phyloP scores from a whole-genome alignment of 2,113 vertebrate genomes.

The Tonatia bakeri region DNA sequence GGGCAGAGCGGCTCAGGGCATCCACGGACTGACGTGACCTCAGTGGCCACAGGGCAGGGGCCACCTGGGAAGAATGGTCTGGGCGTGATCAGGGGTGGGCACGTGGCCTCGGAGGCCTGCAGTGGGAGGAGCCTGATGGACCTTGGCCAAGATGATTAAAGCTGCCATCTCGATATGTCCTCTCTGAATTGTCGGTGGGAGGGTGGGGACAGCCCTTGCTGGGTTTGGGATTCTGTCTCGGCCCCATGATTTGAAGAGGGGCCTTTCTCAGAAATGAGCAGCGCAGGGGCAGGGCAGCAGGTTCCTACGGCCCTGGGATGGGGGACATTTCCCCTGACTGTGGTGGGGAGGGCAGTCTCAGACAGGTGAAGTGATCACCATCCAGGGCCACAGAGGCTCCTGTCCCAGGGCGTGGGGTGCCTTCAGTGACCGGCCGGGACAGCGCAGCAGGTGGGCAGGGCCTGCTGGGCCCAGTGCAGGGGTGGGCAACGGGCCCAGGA shows the following conservation, averaged over 20 bases:
- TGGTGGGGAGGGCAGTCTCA: not conserved
- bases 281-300: not conserved
- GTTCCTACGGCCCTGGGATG: not conserved
- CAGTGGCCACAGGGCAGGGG: not conserved
- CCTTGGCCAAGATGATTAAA: constrained; percentile 52
- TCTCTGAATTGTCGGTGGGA: constrained; percentile 9
- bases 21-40: not conserved
- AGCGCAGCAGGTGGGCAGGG: rapidly evolving
- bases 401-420: rapidly evolving
- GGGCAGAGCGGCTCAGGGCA: not conserved
- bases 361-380: not conserved
- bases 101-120: not conserved
- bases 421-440: not conserved
- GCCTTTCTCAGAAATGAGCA: not conserved
- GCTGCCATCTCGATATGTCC: constrained; percentile 56
- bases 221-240: not conserved
- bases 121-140: not conserved
- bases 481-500: not conserved
- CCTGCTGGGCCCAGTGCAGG: not conserved
- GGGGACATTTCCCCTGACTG: not conserved
- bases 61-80: not conserved
- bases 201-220: not conserved
- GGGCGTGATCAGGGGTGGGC: not conserved
- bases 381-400: not conserved
- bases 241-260: not conserved